phyloP scores from a whole-genome alignment of 2,797 vertebrate genomes.

The Gobio occitaniae region DNA sequence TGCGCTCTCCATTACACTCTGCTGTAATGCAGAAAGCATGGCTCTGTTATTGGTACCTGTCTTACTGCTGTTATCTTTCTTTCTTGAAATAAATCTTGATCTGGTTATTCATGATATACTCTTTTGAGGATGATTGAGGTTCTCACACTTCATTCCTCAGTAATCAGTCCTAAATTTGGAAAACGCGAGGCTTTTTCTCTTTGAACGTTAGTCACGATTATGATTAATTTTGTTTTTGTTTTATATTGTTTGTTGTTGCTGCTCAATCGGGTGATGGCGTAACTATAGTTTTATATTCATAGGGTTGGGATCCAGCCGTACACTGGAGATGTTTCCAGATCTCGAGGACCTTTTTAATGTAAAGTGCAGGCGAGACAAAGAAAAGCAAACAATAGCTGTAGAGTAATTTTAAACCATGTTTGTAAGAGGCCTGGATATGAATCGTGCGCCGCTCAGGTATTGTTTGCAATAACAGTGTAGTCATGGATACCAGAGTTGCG shows the following conservation, averaged over 20 bases:
- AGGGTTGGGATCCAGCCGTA: conserved; percentile 63
- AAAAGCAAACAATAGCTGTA: conserved; percentile 79
- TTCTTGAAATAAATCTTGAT: conserved; percentile 62
- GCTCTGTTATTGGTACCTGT: conserved; percentile 65
- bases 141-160: conserved; percentile 59
- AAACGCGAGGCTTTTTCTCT: conserved; percentile 51
- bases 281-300: conserved; percentile 12
- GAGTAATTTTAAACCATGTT: conserved; percentile 85
- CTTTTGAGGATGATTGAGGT: conserved; percentile 62
- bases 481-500: conserved; percentile 78
- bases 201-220: conserved; percentile 59
- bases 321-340: conserved; percentile 67
- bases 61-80: conserved; percentile 61
- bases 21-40: conserved; percentile 60
- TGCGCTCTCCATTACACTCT: conserved; percentile 49
- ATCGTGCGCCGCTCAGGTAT: conserved; percentile 77
- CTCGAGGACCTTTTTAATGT: conserved; percentile 72
- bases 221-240: conserved; percentile 71
- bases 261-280: conserved; percentile 53
- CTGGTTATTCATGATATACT: conserved; percentile 45
- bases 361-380: conserved; percentile 81
- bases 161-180: conserved; percentile 72
- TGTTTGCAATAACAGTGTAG: conserved; percentile 87
- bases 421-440: conserved; percentile 77
- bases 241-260: conserved; percentile 65